These are phyloP conservation scores for Agraylea sexmaculata DNA, from an alignment of 1,140 invertebrate genomes.

Conservation along the genomic window DNA sequence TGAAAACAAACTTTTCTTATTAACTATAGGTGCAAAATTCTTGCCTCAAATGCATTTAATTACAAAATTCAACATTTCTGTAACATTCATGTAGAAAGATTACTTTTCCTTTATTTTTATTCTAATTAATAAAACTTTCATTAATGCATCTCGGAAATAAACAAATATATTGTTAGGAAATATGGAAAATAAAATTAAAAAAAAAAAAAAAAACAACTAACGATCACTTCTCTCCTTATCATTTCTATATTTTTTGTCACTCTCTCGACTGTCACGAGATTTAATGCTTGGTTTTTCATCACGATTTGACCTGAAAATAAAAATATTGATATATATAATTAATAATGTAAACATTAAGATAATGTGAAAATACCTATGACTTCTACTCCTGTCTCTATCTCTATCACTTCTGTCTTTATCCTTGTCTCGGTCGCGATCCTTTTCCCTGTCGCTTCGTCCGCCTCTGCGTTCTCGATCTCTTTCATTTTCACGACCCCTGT, in stretches of 20 bases:
- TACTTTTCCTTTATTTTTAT: too few relatives aligned
- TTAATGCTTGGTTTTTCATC: conserved; percentile 15
- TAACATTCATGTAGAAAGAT: too few relatives aligned
- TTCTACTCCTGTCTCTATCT: conserved; percentile 18
- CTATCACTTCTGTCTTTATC: conserved; percentile 26
- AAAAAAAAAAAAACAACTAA: too few relatives aligned
- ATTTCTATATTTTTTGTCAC: conserved; percentile 14
- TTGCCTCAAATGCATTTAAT: too few relatives aligned
- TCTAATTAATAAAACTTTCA: too few relatives aligned
- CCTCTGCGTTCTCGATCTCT: conserved; percentile 31
- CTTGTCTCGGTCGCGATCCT: conserved; percentile 26
- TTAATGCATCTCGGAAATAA: too few relatives aligned
- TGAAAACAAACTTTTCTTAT: too few relatives aligned
- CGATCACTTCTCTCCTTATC: conserved; percentile 17
- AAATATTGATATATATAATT: neutral
- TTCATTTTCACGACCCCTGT: conserved; percentile 33
- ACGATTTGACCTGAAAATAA: conserved; percentile 15
- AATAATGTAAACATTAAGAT: neutral
- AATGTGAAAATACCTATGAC: conserved; percentile 11
- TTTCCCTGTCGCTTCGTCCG: conserved; percentile 29
- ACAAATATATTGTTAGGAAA: too few relatives aligned
- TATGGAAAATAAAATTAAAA: too few relatives aligned
- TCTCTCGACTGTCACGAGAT: conserved; percentile 15
- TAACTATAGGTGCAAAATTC: too few relatives aligned
- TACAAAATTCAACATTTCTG: too few relatives aligned